These are phyloP conservation scores for Murina feae DNA, from an alignment of 2,113 vertebrate species.

Conservation along the genomic window DNA sequence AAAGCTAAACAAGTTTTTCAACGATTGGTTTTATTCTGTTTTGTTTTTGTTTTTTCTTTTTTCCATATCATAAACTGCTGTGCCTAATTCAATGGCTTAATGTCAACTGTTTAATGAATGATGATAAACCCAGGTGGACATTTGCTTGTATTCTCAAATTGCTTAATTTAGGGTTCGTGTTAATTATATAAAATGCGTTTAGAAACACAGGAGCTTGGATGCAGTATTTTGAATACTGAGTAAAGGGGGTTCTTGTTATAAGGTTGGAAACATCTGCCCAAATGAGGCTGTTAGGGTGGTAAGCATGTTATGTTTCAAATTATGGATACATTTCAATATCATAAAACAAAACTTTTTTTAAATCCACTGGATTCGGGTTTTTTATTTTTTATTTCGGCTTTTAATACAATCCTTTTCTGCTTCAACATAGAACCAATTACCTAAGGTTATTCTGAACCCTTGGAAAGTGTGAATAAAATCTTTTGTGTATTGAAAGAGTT, in stretches of 20 bases:
- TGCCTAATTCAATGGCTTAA: slow-evolving; percentile 33
- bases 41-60: neutral
- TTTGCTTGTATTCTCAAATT: slow-evolving; percentile 71
- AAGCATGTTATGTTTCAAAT: slow-evolving; percentile 78
- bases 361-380: slow-evolving; percentile 19
- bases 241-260: slow-evolving; percentile 64
- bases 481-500: neutral
- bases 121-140: slow-evolving; percentile 60
- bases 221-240: slow-evolving; percentile 29
- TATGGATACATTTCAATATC: slow-evolving; percentile 70
- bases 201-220: neutral
- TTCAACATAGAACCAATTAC: slow-evolving; percentile 63
- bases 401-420: slow-evolving; percentile 66
- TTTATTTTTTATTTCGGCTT: slow-evolving; percentile 61
- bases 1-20: slow-evolving; percentile 32
- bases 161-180: slow-evolving; percentile 62
- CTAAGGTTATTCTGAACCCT: slow-evolving; percentile 49
- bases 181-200: slow-evolving; percentile 32
- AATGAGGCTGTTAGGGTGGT: slow-evolving; percentile 75
- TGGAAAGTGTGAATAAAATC: neutral
- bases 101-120: slow-evolving; percentile 59
- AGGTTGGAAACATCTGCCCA: slow-evolving; percentile 74
- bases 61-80: slow-evolving; percentile 48
- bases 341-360: slow-evolving; percentile 75
- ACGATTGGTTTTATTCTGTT: slow-evolving; percentile 36